A percentile compares a stretch with the other conserved stretches of the same genome.
Evolutionary conservation across 2,888 invertebrate species (phyloP).

Genomic region (Celastrina argiolus): DNA sequence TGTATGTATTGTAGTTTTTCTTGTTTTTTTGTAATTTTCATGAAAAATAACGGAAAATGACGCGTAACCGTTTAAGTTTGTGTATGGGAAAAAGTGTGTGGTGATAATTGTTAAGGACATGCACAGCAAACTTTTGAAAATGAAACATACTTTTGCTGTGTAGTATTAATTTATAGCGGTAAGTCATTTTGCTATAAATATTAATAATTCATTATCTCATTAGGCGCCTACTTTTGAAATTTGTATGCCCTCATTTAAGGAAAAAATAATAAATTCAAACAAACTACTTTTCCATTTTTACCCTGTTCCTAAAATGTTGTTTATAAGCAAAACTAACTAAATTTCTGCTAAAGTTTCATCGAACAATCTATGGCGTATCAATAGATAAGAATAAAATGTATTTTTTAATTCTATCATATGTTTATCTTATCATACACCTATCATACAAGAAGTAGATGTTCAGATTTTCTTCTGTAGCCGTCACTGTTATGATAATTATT

Average conservation of each 20-base stretch:
- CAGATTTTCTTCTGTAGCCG: conserved; percentile 3
- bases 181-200: conserved; percentile 43
- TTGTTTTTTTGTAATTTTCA: conserved; percentile 58
- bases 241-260: neutral
- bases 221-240: neutral
- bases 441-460: conserved; percentile 1
- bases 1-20: conserved; percentile 57
- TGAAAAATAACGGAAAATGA: conserved; percentile 69
- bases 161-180: conserved; percentile 62
- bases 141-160: conserved; percentile 67
- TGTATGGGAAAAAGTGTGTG: conserved; percentile 37
- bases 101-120: conserved; percentile 25
- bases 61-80: conserved; percentile 51
- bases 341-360: neutral
- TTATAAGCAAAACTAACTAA: neutral
- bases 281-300: neutral
- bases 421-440: conserved; percentile 3
- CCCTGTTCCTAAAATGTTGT: neutral
- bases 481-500: conserved; percentile 7
- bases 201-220: conserved; percentile 15
- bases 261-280: neutral
- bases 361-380: neutral
- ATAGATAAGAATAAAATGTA: conserved; percentile 8
- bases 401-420: neutral
- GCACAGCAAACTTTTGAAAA: conserved; percentile 57